Base-by-base conservation (phyloP, 2,113 vertebrate genomes). In the Actinemys pallida region DNA sequence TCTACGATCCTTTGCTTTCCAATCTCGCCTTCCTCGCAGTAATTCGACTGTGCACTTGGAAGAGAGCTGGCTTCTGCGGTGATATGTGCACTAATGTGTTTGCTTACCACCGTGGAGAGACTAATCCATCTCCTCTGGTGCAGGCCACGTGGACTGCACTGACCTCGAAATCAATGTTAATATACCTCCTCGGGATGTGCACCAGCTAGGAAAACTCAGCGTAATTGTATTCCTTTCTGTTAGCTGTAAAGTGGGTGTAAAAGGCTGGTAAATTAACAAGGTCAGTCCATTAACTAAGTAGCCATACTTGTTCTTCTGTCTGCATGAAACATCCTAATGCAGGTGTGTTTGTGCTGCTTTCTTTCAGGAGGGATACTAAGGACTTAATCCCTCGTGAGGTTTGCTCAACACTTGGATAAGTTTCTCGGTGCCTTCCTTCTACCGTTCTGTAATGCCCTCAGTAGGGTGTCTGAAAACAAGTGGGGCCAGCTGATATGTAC, bases 81-180 rank as follows among this genome's bases (percentile, higher is more conserved):
- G 29, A 49, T 45, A 9, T 35, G 89, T 62, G 76, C 0, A 0
- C 31, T 47, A 79, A n/a, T 56, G 81, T 83, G 39, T 89, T 53
- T 88, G 76, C 83, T 90, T 35, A 3, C 5, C 0, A 0, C 80
- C 52, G 3, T 1, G 1, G 75, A 86, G 87, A n/a, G 89, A 81
- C 59, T 93, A 83, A 75, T 95, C 89, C 19, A 2, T 81, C 84
- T 94, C 87, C 83, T 54, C 69, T 62, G 85, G 42, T 10, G 76
- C 13, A 14, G 83, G 52, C 84, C 90, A 47, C 75, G 3, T 8
- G 93, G 57, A 84, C 69, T 79, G 72, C 81, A 56, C 69, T 96
- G 96, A 93, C 96, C 93, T 96, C 93, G 91, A 84, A 59, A 83
- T 93, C 8, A 1, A 8, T 69, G 94, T 81, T 39, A 53, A 95